Evolutionary conservation across 2,888 invertebrate species (phyloP), one percentile per base, ranked within the genome.

Genomic region (Oligia latruncula): DNA sequence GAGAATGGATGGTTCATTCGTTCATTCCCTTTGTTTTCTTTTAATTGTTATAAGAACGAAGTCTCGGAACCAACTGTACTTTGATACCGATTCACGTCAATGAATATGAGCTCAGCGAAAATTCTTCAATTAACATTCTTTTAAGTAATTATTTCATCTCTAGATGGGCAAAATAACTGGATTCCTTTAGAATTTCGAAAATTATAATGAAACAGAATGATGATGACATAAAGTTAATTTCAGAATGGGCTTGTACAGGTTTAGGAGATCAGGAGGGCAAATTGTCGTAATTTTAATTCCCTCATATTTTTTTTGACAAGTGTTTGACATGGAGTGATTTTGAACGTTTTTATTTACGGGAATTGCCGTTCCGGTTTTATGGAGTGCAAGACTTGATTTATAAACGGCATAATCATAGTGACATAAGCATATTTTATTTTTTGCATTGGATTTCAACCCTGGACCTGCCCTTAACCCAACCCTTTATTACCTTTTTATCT

Each of bases 41-140:
- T 29, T 64, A 17, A 64, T 17, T 64, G 15, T 49, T 23, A 23
- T 23, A 23, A 29, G 55, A n/a, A 55, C 60, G 35, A 35, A 40
- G 9, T 64, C 49, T 29, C 23, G 1, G 1, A 46, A 52, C 11
- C 0, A 80, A 84, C 68, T 58, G n/a, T 46, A 40, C 43, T 70
- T 80, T 67, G 64, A 15, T 71, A 49, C 60, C 40, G 40, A 52
- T 71, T 62, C 23, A 43, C 29, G 8, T 20, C n/a, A 62, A 58
- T 84, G 64, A 80, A 68, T 52, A 60, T 71, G 72, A 81, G 40
- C 49, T 43, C 49, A 52, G 66, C 52, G 29, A 67, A 65, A 78
- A 74, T 82, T 64, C 2, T 60, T 60, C 35, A 82, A 82, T 82
- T 67, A 77, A 65, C 55, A 82, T 84, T 74, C 60, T 74, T 64